Evolutionary conservation across 2,113 vertebrate species (phyloP), one percentile per base, ranked within the genome.

Genomic region (Coryphaenoides rupestris): DNA sequence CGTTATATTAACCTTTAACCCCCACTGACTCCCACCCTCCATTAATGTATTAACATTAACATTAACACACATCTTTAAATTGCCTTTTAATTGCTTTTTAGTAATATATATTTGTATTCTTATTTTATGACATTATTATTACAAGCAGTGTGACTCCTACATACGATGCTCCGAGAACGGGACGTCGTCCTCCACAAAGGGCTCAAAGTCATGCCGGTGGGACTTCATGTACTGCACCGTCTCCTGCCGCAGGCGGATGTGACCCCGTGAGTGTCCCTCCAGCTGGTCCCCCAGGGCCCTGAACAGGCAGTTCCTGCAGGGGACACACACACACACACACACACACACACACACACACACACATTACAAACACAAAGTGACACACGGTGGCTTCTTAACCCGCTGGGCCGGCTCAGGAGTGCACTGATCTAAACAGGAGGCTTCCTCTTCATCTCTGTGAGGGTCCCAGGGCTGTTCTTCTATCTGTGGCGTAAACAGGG

Each of bases 131-230:
- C 33, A n/a, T 40, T 40, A 9, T 40, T 40, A n/a, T n/a, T n/a
- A n/a, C n/a, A n/a, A n/a, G n/a, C n/a, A n/a, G n/a, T n/a, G n/a
- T n/a, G n/a, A 63, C 66, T 63, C 89, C 85, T 78, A 99, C 97
- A 90, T n/a, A n/a, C n/a, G n/a, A 0, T 99, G 96, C 53, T 90
- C 92, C 61, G 93, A 86, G 66, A 98, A 98, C 28, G 96, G 95
- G 54, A 98, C 80, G 2, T 98, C 95, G 1, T 99, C 96, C 73
- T 98, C 97, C n/a, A 99, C 94, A 28, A 99, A 99, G 3, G 97
- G 97, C 60, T 99, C 96, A 77, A 99, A 99, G 74, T 99, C 96
- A 17, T 91, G 89, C 9, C 94, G 90, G 74, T 93, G 93, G 53
- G 90, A 87, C 69, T 82, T 75, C 95, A 99, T 98, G 80, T 91